phyloP scores from a whole-genome alignment of 1,140 invertebrate species.

The Caenorhabditis inopinata region DNA sequence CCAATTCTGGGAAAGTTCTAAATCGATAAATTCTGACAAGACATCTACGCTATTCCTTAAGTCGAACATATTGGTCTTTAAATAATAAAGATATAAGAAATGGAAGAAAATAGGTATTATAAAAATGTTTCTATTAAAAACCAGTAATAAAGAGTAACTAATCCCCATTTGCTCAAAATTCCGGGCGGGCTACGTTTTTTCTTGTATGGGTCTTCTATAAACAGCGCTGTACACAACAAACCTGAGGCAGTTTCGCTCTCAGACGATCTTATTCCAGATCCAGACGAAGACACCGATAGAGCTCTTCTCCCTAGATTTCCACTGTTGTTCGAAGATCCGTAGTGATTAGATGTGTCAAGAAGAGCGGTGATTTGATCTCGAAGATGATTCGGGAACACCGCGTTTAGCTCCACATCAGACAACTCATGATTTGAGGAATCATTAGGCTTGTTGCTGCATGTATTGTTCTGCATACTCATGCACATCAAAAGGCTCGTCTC shows the following conservation, averaged over 20 bases:
- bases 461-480: not conserved
- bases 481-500: conserved; percentile 3
- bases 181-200: too few relatives aligned
- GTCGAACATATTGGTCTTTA: too few relatives aligned
- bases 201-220: too few relatives aligned
- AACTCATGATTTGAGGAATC: not conserved
- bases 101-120: too few relatives aligned
- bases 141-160: too few relatives aligned
- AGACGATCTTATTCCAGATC: not conserved
- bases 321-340: not conserved
- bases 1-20: too few relatives aligned
- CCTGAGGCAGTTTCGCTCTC: not conserved
- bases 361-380: not conserved
- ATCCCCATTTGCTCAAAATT: too few relatives aligned
- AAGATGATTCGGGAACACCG: not conserved
- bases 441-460: not conserved
- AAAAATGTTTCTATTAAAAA: too few relatives aligned
- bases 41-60: too few relatives aligned
- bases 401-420: not conserved
- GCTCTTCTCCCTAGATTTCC: not conserved
- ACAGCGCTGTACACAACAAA: not conserved
- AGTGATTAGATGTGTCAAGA: conserved; percentile 8
- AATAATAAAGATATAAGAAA: too few relatives aligned
- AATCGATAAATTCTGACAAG: too few relatives aligned
- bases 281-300: not conserved